phyloP scores from a whole-genome alignment of 2,113 vertebrate genomes.

The Noctilio leporinus region DNA sequence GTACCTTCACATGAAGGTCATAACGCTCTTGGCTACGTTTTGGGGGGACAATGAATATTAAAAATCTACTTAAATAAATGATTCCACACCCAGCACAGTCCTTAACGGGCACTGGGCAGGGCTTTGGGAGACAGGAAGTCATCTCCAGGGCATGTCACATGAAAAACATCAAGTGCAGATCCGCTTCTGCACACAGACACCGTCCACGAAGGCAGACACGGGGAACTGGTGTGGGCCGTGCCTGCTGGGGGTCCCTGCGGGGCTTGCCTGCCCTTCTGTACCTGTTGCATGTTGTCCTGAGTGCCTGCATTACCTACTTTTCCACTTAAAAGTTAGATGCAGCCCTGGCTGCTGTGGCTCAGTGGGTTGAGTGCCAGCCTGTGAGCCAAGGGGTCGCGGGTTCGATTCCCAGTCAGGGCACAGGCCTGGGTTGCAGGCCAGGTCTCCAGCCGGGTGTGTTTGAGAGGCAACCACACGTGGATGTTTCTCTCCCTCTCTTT shows the following conservation, averaged over 20 bases:
- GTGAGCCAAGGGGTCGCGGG: too few relatives aligned
- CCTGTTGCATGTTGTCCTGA: neutral
- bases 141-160: accelerated
- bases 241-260: accelerated
- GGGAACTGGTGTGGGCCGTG: accelerated
- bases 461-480: too few relatives aligned
- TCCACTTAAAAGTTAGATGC: neutral
- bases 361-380: too few relatives aligned
- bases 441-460: too few relatives aligned
- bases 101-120: accelerated
- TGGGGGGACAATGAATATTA: neutral
- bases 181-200: neutral
- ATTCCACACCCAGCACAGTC: accelerated
- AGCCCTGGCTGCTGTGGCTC: too few relatives aligned
- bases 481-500: too few relatives aligned
- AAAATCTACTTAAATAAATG: neutral
- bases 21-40: neutral
- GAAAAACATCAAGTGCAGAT: neutral
- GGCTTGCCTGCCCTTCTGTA: too few relatives aligned
- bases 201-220: accelerated
- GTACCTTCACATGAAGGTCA: accelerated
- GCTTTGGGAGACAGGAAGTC: accelerated
- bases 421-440: too few relatives aligned
- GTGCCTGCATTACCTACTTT: accelerated
- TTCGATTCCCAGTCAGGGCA: too few relatives aligned